Conservation (phyloP, 1,140 invertebrate species). For the Eciton burchellii region DNA sequence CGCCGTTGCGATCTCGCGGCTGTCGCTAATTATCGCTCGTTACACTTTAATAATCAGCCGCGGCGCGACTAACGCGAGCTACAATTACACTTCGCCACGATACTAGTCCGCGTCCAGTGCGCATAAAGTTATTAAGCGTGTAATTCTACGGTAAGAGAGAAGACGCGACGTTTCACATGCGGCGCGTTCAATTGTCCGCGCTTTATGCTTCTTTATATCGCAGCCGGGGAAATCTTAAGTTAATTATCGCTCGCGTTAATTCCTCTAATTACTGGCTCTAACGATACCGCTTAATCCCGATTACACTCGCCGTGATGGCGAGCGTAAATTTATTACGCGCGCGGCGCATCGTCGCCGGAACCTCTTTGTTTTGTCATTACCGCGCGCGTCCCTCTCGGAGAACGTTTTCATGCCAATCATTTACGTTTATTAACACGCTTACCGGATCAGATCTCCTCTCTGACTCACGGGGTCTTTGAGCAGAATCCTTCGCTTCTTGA, state of each 20-base stretch:
- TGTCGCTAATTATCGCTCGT: constrained; percentile 7
- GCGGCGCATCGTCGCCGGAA: not conserved
- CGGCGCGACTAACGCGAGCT: not conserved
- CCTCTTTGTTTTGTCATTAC: not conserved
- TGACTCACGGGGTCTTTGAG: not conserved
- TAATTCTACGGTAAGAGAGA: not conserved
- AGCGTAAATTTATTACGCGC: constrained; percentile 5
- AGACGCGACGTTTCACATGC: not conserved
- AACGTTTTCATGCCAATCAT: not conserved
- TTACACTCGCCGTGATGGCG: not conserved
- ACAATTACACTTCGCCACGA: not conserved
- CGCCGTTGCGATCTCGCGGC: not conserved
- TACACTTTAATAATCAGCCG: constrained; percentile 10
- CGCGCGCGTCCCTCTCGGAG: not conserved
- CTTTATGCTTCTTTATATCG: not conserved
- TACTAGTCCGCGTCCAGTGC: not conserved
- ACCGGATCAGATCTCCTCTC: not conserved
- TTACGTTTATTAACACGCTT: not conserved
- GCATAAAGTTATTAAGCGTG: not conserved
- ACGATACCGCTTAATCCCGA: constrained; percentile 18
- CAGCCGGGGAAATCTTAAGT: not conserved
- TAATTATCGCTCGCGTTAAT: constrained; percentile 35
- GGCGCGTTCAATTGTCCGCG: not conserved
- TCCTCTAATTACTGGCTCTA: constrained; percentile 20
- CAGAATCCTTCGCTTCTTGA: not conserved